phyloP scores from a whole-genome alignment of 2,888 invertebrate genomes.

The Spilarctia lutea region DNA sequence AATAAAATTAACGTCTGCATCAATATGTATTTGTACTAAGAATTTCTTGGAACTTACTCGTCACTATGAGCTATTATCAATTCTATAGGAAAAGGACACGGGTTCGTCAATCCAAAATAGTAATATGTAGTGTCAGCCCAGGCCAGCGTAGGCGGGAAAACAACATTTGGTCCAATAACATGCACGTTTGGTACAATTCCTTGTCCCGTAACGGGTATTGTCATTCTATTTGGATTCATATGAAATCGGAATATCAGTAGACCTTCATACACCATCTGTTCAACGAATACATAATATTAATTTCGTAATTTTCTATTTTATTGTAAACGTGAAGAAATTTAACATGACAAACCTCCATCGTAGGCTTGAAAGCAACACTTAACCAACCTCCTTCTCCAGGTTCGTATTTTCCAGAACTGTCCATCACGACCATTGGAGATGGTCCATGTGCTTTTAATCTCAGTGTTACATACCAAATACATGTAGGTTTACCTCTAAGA shows the following conservation, averaged over 20 bases:
- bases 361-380: slow-evolving; percentile 87
- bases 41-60: slow-evolving; percentile 73
- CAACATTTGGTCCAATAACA: slow-evolving; percentile 81
- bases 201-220: slow-evolving; percentile 81
- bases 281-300: neutral
- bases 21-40: neutral
- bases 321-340: neutral
- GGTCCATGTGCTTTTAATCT: slow-evolving; percentile 65
- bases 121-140: slow-evolving; percentile 87
- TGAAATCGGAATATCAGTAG: slow-evolving; percentile 79
- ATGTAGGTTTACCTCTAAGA: slow-evolving; percentile 85
- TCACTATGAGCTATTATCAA: slow-evolving; percentile 90
- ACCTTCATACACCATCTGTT: slow-evolving; percentile 77
- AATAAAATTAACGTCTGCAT: neutral
- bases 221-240: slow-evolving; percentile 81
- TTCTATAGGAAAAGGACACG: slow-evolving; percentile 89
- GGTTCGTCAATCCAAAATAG: slow-evolving; percentile 88
- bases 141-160: slow-evolving; percentile 88
- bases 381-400: slow-evolving; percentile 83
- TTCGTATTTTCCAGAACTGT: slow-evolving; percentile 79
- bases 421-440: slow-evolving; percentile 70
- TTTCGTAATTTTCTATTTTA: neutral
- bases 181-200: slow-evolving; percentile 85
- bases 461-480: slow-evolving; percentile 84
- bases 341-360: slow-evolving; percentile 65